Percentiles rank a stretch among this genome's conserved stretches.
Conservation (phyloP, 2,888 invertebrate genomes). For the Cremastobaeus sp. region DNA sequence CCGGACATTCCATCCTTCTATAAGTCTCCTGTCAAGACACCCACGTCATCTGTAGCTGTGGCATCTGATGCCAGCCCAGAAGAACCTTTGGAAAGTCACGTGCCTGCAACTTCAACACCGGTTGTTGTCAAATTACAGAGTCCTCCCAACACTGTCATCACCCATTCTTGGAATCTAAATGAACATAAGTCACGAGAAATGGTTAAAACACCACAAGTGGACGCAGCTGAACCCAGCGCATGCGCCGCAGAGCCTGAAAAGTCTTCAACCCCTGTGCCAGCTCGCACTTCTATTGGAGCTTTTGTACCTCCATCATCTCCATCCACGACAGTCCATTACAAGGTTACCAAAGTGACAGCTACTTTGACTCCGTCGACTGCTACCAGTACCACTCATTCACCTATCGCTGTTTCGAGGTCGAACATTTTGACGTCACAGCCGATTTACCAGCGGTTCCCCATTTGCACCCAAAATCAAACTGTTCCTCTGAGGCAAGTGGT, state of each 20-base stretch:
- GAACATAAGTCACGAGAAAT: slow-evolving; percentile 79
- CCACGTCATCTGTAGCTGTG: slow-evolving; percentile 64
- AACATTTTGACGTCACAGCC: slow-evolving; percentile 66
- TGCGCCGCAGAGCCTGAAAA: slow-evolving; percentile 65
- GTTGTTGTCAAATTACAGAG: slow-evolving; percentile 68
- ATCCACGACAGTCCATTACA: slow-evolving; percentile 63
- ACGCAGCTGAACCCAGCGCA: slow-evolving; percentile 65
- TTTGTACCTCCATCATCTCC: slow-evolving; percentile 60
- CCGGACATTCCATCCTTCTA: slow-evolving; percentile 80
- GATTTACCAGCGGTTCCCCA: slow-evolving; percentile 73
- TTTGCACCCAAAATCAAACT: slow-evolving; percentile 73
- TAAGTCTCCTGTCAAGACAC: slow-evolving; percentile 77
- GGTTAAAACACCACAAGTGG: slow-evolving; percentile 64
- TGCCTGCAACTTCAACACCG: slow-evolving; percentile 58
- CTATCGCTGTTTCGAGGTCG: slow-evolving; percentile 66
- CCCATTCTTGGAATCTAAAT: slow-evolving; percentile 80
- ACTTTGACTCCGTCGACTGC: not conserved
- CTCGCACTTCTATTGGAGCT: slow-evolving; percentile 20
- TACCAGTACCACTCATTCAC: slow-evolving; percentile 48
- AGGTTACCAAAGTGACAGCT: slow-evolving; percentile 52
- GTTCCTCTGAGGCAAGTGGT: slow-evolving; percentile 71
- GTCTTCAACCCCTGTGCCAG: slow-evolving; percentile 45
- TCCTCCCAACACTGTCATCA: slow-evolving; percentile 79
- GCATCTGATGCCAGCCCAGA: slow-evolving; percentile 59
- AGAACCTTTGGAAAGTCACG: slow-evolving; percentile 65